Base-by-base conservation (phyloP, 2,888 invertebrate species). In the Trissolcus japonicus region DNA sequence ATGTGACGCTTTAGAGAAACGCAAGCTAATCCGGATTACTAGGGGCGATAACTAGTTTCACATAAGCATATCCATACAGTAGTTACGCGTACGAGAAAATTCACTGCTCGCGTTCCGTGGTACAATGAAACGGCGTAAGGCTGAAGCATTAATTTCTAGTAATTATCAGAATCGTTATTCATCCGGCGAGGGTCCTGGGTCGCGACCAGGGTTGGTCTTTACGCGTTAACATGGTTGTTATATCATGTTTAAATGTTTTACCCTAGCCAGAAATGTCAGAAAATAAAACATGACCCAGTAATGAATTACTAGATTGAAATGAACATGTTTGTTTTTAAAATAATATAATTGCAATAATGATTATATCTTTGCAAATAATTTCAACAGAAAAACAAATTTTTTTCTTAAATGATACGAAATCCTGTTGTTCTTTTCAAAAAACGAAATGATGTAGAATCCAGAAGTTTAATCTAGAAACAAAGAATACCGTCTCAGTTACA, bases 191-290 rank as follows among this genome's bases (percentile, higher is more conserved):
- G 86, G 86, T 86, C 85, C 82, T 81, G 85, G 86, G 86, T 87
- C 85, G 84, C 82, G 4, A 84, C 86, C 86, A 86, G 85, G 85
- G 86, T 84, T 87, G 85, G 86, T 79, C 85, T 83, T 83, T 84
- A 82, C 87, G 86, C 87, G 88, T 89, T 88, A 88, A 89, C 87
- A 87, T 87, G 86, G 87, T 86, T 88, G 88, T 88, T 89, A 88
- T 86, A 87, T 87, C 87, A 87, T 87, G 87, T 88, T 88, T 88
- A 87, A 86, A 86, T 83, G 86, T 86, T 83, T 86, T 85, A 82
- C 82, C 68, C 82, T 80, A 79, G 79, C 55, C 62, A 48, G 41
- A 43, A 66, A 53, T 66, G 74, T 69, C 74, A 53, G 35, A 78
- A 65, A 78, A 78, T 74, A 68, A 73, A 74, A 69, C 60, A 73